Evolutionary conservation across 2,888 invertebrate genomes (phyloP).

Genomic region (Blastobasis adustella): DNA sequence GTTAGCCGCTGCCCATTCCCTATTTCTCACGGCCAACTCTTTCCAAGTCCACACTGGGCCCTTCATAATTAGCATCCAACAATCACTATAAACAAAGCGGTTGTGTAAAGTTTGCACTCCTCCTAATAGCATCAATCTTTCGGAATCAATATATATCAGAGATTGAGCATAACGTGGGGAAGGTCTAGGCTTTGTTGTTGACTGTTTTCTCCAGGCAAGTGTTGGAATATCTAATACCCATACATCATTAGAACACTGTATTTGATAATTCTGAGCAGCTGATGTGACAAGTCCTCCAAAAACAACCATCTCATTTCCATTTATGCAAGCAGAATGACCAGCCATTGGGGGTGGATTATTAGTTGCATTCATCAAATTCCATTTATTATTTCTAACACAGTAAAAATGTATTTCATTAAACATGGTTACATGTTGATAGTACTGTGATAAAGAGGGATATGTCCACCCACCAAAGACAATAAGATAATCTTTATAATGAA

Average conservation of each 20-base stretch:
- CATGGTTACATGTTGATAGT: conserved; percentile 89
- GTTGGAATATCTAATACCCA: conserved; percentile 90
- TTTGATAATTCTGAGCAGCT: conserved; percentile 59
- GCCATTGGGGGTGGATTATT: conserved; percentile 89
- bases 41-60: conserved; percentile 83
- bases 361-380: conserved; percentile 79
- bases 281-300: conserved; percentile 82
- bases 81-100: conserved; percentile 85
- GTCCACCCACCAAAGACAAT: conserved; percentile 97
- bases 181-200: conserved; percentile 80
- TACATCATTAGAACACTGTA: conserved; percentile 84
- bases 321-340: conserved; percentile 93
- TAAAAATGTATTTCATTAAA: conserved; percentile 95
- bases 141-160: conserved; percentile 86
- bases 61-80: conserved; percentile 90
- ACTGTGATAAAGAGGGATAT: conserved; percentile 89
- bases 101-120: conserved; percentile 92
- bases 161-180: conserved; percentile 94
- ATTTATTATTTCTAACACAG: conserved; percentile 85
- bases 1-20: conserved; percentile 87
- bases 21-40: conserved; percentile 83
- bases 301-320: conserved; percentile 87
- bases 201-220: conserved; percentile 85
- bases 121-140: conserved; percentile 86
- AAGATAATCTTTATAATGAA: conserved; percentile 87